Evolutionary conservation across 2,113 vertebrate species (phyloP).

Genomic region (Eonycteris spelaea): DNA sequence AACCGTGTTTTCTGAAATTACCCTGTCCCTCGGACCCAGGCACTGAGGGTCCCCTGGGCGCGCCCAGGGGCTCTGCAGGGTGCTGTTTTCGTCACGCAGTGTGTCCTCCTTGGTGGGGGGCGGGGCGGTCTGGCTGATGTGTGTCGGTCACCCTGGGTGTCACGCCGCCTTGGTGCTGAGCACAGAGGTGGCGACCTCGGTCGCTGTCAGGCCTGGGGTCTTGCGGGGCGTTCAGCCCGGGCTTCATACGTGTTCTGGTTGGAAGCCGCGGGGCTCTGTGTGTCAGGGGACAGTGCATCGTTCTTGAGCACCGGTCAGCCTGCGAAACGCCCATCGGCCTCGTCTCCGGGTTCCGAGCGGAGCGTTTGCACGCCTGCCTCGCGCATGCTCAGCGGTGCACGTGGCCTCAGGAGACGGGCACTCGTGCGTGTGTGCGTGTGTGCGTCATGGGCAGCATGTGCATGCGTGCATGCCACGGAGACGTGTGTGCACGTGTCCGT

Average conservation of each 20-base stretch:
- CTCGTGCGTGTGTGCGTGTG: too few species aligned
- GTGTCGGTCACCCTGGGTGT: neutral
- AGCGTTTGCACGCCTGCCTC: neutral
- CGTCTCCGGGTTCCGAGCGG: neutral
- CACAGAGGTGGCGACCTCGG: neutral
- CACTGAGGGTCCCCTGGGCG: neutral
- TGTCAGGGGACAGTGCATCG: neutral
- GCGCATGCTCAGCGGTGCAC: neutral
- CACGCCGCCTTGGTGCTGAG: fast-evolving
- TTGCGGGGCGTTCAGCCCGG: too few species aligned
- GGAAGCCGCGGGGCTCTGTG: neutral
- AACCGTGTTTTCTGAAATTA: neutral
- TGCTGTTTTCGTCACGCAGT: neutral
- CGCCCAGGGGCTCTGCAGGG: neutral
- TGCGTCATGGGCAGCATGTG: too few species aligned
- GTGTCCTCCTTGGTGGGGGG: neutral
- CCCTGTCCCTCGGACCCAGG: neutral
- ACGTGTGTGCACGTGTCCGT: neutral
- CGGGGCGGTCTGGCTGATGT: too few species aligned
- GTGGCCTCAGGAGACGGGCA: neutral
- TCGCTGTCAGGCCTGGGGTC: neutral
- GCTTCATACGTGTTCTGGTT: neutral
- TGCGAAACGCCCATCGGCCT: neutral
- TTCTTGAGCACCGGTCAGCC: neutral
- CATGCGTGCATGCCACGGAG: too few species aligned